Percentiles rank a stretch among this genome's conserved stretches.
These are phyloP conservation scores for Drosophila pruinosa DNA, from an alignment of 1,140 invertebrate genomes.

Conservation along the genomic window DNA sequence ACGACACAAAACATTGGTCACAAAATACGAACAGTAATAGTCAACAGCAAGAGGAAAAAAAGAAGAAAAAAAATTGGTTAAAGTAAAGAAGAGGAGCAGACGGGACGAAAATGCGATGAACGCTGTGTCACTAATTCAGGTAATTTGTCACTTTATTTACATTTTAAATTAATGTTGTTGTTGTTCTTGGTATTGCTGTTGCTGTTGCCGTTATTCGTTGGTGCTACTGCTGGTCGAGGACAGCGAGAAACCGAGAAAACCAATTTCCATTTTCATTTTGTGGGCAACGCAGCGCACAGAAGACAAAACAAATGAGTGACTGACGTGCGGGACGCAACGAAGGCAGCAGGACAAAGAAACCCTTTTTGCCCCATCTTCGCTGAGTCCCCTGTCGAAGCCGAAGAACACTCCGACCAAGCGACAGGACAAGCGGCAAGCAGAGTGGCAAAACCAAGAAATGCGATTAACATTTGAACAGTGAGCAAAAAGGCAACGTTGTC, in stretches of 20 bases:
- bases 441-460: conserved; percentile 65
- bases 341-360: conserved; percentile 31
- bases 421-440: conserved; percentile 5
- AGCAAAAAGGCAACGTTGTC: conserved; percentile 56
- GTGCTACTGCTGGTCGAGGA: conserved; percentile 29
- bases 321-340: conserved; percentile 54
- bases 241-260: conserved; percentile 72
- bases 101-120: conserved; percentile 51
- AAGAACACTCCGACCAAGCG: conserved; percentile 34
- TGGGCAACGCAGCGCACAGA: conserved; percentile 61
- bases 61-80: background rate
- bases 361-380: conserved; percentile 34
- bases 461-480: conserved; percentile 76
- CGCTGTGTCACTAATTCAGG: conserved; percentile 76
- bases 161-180: conserved; percentile 73
- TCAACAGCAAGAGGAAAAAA: background rate
- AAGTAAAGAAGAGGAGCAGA: background rate
- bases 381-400: conserved; percentile 30
- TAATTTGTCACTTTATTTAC: conserved; percentile 80
- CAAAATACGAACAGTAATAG: conserved; percentile 30
- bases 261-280: conserved; percentile 78
- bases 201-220: background rate
- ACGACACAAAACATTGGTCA: conserved; percentile 29
- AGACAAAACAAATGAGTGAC: conserved; percentile 73
- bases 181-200: conserved; percentile 26